These are phyloP conservation scores for Hymenochirus boettgeri DNA, from an alignment of 2,113 vertebrate species.

Conservation along the genomic window DNA sequence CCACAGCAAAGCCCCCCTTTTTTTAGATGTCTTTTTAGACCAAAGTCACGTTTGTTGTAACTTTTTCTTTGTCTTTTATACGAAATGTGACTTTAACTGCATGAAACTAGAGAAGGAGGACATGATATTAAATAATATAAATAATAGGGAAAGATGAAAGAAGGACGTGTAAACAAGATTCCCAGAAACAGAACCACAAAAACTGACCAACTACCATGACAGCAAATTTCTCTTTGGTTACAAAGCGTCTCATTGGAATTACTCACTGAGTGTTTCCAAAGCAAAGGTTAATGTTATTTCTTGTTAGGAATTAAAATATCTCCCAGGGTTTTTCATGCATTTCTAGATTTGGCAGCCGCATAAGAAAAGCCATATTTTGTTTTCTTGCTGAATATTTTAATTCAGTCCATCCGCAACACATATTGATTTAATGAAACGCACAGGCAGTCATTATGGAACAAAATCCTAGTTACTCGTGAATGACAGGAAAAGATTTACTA, in stretches of 20 bases:
- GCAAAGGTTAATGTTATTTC: background rate
- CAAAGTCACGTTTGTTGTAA: too few relatives aligned
- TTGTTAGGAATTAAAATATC: conserved; percentile 3
- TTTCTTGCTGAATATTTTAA: background rate
- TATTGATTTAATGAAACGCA: background rate
- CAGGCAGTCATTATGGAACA: background rate
- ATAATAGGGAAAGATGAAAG: conserved; percentile 24
- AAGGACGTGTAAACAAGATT: background rate
- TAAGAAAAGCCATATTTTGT: background rate
- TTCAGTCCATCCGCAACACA: background rate
- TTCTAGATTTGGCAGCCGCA: background rate
- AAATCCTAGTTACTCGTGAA: background rate
- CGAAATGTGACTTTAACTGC: too few relatives aligned
- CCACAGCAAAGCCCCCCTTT: too few relatives aligned
- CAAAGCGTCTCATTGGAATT: conserved; percentile 23
- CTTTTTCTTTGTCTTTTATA: too few relatives aligned
- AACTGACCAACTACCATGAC: conserved; percentile 15
- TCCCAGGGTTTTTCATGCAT: conserved; percentile 1
- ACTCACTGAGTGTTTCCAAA: conserved; percentile 23
- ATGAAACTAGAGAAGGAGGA: too few relatives aligned
- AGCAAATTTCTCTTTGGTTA: conserved; percentile 16
- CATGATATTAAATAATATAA: conserved; percentile 19
- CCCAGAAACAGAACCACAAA: conserved; percentile 30
- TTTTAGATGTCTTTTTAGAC: too few relatives aligned
- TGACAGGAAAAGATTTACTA: background rate